Base-by-base conservation (phyloP, 1,140 invertebrate species). In the Zaprionus ghesquierei region DNA sequence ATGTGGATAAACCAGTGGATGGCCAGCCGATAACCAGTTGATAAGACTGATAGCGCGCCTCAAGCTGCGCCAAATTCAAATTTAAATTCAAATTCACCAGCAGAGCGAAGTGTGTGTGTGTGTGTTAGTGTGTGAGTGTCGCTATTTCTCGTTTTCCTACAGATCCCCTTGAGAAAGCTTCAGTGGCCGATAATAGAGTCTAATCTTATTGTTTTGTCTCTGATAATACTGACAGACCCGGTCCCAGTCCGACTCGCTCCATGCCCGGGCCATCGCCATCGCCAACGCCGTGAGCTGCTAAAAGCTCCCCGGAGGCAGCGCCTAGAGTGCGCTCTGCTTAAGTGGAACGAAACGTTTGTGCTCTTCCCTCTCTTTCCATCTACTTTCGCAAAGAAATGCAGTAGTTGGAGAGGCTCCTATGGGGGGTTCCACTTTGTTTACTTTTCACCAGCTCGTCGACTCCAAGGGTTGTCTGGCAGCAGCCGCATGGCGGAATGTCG, bases 391-490 rank as follows among this genome's bases (percentile, higher is more conserved):
- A 29, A 15, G 29, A 33, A 27, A 35, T 3, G 58, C 22, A 41
- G 61, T 12, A 25, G 6, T 2, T 1, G 41, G 41, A 10, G 41
- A 20, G 8, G 41, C 8, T 18, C 8, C 18, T 22, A 18, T 22
- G 8, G 9, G 41, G 29, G 27, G 10, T 38, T 49, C 46, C 46
- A 56, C 75, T 81, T 81, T 81, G 79, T 81, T 81, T 81, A 81
- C 79, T 62, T 75, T 75, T 22, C 77, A 79, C 71, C 54, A 54
- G 31, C n/a, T n/a, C 49, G 51, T 35, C 53, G n/a, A 1, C n/a
- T 35, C 12, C 41, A 15, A n/a, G 27, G 44, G 25, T 23, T 27
- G 56, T 23, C 27, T 1, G 46, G 23, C 20, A 6, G 60, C 31
- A 35, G 9, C 41, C 20, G n/a, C n/a, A n/a, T n/a, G 41, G 1